Percentiles rank a stretch among this genome's conserved stretches.
Conservation (phyloP, 2,113 vertebrate species). For the Takifugu flavidus region DNA sequence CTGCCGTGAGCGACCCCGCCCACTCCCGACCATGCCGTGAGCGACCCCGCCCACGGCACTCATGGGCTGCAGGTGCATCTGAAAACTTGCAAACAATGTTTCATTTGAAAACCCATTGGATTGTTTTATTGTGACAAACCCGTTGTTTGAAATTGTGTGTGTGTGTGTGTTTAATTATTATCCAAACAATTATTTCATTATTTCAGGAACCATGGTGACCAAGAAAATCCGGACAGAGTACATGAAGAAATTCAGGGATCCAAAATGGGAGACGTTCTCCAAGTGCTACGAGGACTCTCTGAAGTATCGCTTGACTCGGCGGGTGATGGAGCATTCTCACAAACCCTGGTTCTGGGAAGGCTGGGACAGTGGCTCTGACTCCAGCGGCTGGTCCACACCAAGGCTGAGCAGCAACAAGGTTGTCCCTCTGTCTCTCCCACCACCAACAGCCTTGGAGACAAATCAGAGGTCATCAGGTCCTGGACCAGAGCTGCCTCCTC, state of each 20-base stretch:
- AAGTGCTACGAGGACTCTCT: constrained; percentile 89
- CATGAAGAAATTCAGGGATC: constrained; percentile 91
- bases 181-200: neutral
- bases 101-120: too few species aligned
- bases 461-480: constrained; percentile 20
- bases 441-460: constrained; percentile 20
- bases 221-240: constrained; percentile 84
- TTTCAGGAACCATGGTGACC: constrained; percentile 56
- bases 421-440: constrained; percentile 47
- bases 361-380: constrained; percentile 77
- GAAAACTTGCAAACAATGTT: too few species aligned
- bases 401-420: constrained; percentile 39
- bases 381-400: constrained; percentile 74
- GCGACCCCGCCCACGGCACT: constrained; percentile 2
- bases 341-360: constrained; percentile 87
- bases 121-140: too few species aligned
- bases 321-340: constrained; percentile 89
- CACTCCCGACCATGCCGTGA: neutral
- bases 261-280: constrained; percentile 87
- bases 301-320: constrained; percentile 84
- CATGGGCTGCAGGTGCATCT: too few species aligned
- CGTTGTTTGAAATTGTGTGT: too few species aligned
- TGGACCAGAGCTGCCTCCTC: neutral
- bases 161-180: neutral
- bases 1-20: constrained; percentile 36